These are phyloP conservation scores for Nymphicus hollandicus DNA, from an alignment of 2,113 vertebrate genomes.

Conservation along the genomic window DNA sequence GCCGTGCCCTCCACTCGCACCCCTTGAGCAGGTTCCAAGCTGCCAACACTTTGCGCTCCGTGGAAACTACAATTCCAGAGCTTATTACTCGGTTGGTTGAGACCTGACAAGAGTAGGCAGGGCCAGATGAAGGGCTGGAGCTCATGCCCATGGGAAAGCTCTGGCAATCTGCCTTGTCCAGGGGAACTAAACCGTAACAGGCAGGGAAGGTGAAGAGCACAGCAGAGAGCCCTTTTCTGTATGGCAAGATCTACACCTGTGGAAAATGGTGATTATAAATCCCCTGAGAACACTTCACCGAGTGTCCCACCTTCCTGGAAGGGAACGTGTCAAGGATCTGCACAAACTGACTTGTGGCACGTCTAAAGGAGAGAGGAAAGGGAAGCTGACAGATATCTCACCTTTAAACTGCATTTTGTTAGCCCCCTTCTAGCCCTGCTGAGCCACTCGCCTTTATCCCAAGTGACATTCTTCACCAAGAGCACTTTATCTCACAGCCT, in stretches of 20 bases:
- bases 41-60: background rate
- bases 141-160: background rate
- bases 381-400: background rate
- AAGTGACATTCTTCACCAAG: background rate
- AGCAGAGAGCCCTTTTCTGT: background rate
- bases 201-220: background rate
- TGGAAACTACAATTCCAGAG: background rate
- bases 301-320: background rate
- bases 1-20: background rate
- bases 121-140: background rate
- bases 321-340: background rate
- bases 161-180: background rate
- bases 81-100: background rate
- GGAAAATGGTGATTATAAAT: accelerated
- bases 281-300: background rate
- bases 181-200: background rate
- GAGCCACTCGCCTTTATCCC: background rate
- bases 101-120: background rate
- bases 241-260: background rate
- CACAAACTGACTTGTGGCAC: background rate
- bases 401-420: background rate
- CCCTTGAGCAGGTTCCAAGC: background rate
- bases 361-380: background rate
- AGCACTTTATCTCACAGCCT: background rate
- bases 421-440: background rate